phyloP scores from a whole-genome alignment of 2,113 vertebrate genomes.

The Nicator chloris region DNA sequence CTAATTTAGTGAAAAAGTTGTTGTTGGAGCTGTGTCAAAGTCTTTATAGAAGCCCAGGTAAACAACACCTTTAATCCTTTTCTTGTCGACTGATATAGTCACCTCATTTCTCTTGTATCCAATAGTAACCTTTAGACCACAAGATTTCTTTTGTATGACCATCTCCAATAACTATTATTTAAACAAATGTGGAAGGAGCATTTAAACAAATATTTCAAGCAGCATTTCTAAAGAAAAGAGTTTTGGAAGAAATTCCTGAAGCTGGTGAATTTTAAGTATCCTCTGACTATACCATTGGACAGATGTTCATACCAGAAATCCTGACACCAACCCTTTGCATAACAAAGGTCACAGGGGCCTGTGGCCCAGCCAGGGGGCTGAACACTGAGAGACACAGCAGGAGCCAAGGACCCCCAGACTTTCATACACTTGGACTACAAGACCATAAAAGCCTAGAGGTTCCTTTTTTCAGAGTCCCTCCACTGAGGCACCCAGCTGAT shows the following conservation, averaged over 20 bases:
- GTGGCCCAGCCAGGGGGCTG: background rate
- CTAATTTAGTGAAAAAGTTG: background rate
- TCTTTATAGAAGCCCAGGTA: background rate
- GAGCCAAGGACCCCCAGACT: background rate
- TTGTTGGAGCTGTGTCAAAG: background rate
- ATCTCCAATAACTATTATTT: background rate
- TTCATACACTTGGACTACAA: background rate
- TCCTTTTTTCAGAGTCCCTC: background rate
- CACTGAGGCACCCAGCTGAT: background rate
- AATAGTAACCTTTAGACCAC: background rate
- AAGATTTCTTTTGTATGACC: background rate
- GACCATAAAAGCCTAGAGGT: accelerated
- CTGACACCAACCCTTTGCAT: background rate
- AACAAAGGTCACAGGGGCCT: background rate
- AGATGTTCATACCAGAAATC: background rate
- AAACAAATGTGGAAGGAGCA: background rate
- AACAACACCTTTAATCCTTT: background rate
- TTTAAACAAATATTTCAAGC: background rate
- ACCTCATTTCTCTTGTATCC: background rate
- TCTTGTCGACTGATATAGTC: background rate
- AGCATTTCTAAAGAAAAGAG: background rate
- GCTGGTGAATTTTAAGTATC: background rate
- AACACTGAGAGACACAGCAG: no score
- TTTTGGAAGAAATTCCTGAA: background rate
- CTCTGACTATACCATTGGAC: background rate